A percentile compares a stretch with the other conserved stretches of the same genome.
Conservation (phyloP, 2,113 vertebrate species). For the Prietella phreatophila region DNA sequence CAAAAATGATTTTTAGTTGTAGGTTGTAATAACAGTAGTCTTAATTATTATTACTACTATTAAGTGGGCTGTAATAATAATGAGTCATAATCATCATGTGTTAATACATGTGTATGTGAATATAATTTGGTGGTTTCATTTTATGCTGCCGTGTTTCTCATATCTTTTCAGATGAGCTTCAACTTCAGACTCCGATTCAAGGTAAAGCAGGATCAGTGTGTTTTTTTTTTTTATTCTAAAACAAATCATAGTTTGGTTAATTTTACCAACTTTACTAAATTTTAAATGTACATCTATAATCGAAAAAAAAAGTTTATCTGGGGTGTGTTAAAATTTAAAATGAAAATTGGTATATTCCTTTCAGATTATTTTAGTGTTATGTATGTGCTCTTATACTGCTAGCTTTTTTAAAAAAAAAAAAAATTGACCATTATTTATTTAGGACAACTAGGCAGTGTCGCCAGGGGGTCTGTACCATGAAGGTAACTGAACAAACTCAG, state of each 20-base stretch:
- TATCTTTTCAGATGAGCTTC: constrained; percentile 7
- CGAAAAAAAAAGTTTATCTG: neutral
- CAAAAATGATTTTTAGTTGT: neutral
- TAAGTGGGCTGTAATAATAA: neutral
- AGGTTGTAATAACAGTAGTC: neutral
- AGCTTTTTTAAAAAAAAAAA: neutral
- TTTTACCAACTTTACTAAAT: neutral
- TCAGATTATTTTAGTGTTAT: neutral
- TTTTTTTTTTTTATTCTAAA: neutral
- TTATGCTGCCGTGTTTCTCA: neutral
- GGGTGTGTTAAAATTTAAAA: neutral
- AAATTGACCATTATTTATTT: neutral
- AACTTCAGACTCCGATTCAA: neutral
- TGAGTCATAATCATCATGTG: neutral
- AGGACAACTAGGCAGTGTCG: too few species aligned
- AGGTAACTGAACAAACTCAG: too few species aligned
- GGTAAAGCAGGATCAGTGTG: constrained; percentile 1
- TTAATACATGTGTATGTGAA: neutral
- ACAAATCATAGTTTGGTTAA: neutral
- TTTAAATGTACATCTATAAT: neutral
- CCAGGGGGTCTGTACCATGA: too few species aligned
- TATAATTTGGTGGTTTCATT: neutral
- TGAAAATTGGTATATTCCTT: neutral
- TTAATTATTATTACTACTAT: neutral
- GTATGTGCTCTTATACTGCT: neutral